Evolutionary conservation across 2,113 vertebrate species (phyloP).

Genomic region (Podiceps cristatus): DNA sequence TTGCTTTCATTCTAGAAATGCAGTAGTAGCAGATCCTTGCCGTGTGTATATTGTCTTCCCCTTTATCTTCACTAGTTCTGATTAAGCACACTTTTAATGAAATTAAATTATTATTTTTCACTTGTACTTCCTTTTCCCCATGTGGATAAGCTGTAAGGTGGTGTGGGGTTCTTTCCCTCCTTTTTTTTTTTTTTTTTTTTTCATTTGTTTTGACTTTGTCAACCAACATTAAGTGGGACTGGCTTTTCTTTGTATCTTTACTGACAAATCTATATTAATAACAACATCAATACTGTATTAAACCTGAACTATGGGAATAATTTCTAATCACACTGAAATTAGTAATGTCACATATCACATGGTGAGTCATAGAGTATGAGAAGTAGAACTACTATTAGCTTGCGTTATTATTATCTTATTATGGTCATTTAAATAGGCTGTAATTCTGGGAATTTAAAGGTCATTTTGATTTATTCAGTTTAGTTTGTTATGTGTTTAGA

Average conservation of each 20-base stretch:
- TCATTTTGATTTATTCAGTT: constrained; percentile 79
- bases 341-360: constrained; percentile 71
- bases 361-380: constrained; percentile 11
- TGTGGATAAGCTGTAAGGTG: not conserved
- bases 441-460: constrained; percentile 80
- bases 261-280: constrained; percentile 82
- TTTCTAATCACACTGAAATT: constrained; percentile 78
- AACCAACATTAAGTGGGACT: constrained; percentile 65
- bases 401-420: constrained; percentile 79
- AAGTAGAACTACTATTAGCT: constrained; percentile 67
- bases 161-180: fast-evolving
- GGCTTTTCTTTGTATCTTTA: constrained; percentile 77
- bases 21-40: not conserved
- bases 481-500: constrained; percentile 75
- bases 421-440: constrained; percentile 74
- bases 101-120: constrained; percentile 24
- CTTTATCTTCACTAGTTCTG: constrained; percentile 28
- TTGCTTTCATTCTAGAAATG: not conserved
- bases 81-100: constrained; percentile 28
- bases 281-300: constrained; percentile 80
- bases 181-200: not conserved
- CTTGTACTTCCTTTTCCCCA: not conserved
- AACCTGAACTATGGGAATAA: constrained; percentile 78
- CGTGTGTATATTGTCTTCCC: not conserved
- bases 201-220: constrained; percentile 28